Evolutionary conservation across 2,113 vertebrate species (phyloP), one percentile per base, ranked within the genome.

Genomic region (Edolisoma coerulescens): DNA sequence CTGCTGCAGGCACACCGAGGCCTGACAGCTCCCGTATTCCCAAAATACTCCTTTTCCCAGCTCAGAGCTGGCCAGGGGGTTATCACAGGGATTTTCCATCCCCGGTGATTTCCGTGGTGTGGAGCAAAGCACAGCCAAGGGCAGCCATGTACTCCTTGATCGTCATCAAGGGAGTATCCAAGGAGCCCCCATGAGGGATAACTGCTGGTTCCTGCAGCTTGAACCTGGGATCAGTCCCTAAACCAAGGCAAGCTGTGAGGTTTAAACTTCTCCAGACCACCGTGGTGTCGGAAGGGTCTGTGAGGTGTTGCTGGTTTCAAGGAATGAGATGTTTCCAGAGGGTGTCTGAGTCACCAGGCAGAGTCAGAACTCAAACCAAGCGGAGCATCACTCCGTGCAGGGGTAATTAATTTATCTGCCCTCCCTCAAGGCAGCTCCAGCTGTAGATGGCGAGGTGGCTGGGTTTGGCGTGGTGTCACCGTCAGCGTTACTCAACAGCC

Each of bases 401-500:
- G 27, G n/a, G 13, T 67, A 54, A 79, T 87, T 79, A 73, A 91
- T 77, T 60, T 45, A 26, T 39, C 39, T 96, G 35, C 82, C 93
- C 63, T 78, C 56, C 84, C 94, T 64, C 32, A 89, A 95, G 95
- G 95, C 41, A 83, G 45, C 73, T 89, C 57, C 92, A 87, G 65
- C 84, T 84, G 27, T 79, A 83, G 79, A 18, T 87, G 91, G 67
- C 9, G 5, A 85, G 68, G 81, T 97, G 95, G 69, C 93, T 95
- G 91, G 87, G 91, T 97, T 95, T 84, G 83, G 37, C 91, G 0
- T 70, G 73, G 47, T 80, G 79, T 93, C 87, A 71, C 50, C 79
- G 12, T 89, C 88, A 69, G 87, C 3, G 3, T 96, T 93, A 97
- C 97, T 98, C 93, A 98, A 84, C 95, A 88, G 92, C 64, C 30